Evolutionary conservation across 2,888 invertebrate species (phyloP), one percentile per base, ranked within the genome.

Genomic region (Cloeon dipterum): DNA sequence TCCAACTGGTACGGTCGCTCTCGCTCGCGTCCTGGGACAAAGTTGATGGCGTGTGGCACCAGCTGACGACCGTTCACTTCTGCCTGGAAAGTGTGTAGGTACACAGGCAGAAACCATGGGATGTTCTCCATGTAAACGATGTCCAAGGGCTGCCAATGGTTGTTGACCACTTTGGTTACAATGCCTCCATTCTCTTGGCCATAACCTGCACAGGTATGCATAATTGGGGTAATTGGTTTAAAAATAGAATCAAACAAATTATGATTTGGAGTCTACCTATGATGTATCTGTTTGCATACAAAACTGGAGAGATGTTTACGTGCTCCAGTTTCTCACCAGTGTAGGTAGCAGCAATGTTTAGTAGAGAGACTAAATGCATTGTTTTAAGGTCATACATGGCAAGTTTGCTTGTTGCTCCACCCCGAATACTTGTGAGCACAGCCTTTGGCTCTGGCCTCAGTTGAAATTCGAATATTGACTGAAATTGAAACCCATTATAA

Each of bases 151-250:
- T 65, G 63, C 69, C 74, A 77, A 47, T 81, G 74, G 45, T 74
- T 77, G 51, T 91, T 91, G 40, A 71, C 71, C 35, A 91, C 60
- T 54, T 81, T 75, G 17, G 82, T 82, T 1, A 82, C 76, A 46
- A 94, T 74, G 35, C 86, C 83, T 10, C 93, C 93, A 49, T 70
- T 70, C 54, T 89, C 86, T 57, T 89, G 82, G 0, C 93, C 93
- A 59, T 81, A 83, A 3, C 89, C 91, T 68, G 46, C 14, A 40
- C 44, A 33, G n/a, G n/a, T n/a, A 34, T 34, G 39, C 43, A 34
- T 18, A 32, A 35, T 36, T 23, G 32, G 16, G 7, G 20, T 13
- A 29, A 10, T 14, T 26, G 38, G 26, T 18, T 36, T 34, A 23
- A 36, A 40, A 29, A 39, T 32, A 20, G 20, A n/a, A n/a, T n/a